These are phyloP conservation scores for Calephelis nemesis DNA, from an alignment of 1,140 invertebrate genomes.

Conservation along the genomic window DNA sequence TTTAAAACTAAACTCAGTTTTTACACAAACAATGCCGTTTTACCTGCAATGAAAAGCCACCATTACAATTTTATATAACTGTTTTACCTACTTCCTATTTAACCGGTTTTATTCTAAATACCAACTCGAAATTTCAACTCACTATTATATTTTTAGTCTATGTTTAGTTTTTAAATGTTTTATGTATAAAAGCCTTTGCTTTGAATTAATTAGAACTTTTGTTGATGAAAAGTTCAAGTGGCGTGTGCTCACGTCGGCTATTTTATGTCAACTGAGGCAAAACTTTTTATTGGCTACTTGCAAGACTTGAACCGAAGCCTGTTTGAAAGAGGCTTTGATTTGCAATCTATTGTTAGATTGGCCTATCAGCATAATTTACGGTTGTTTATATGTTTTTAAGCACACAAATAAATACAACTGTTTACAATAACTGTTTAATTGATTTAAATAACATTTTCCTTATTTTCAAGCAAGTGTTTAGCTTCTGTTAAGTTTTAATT, in stretches of 20 bases:
- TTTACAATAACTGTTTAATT: too few relatives aligned
- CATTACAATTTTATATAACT: slow-evolving; percentile 61
- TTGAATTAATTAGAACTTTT: slow-evolving; percentile 14
- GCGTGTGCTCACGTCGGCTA: background rate
- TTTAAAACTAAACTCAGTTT: slow-evolving; percentile 43
- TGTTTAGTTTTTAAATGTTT: slow-evolving; percentile 4
- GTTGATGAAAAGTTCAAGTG: background rate
- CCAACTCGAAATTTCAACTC: slow-evolving; percentile 13
- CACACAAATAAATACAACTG: background rate
- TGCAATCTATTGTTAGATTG: background rate
- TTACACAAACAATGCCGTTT: slow-evolving; percentile 45
- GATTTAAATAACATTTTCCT: too few relatives aligned
- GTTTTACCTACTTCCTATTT: slow-evolving; percentile 44
- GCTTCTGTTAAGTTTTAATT: too few relatives aligned
- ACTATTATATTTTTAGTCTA: background rate
- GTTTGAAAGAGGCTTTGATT: slow-evolving; percentile 44
- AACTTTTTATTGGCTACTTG: background rate
- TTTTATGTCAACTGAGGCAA: background rate
- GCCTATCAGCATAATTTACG: background rate
- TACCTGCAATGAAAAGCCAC: slow-evolving; percentile 52
- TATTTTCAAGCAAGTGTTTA: too few relatives aligned
- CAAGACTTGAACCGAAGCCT: slow-evolving; percentile 28
- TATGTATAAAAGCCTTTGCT: slow-evolving; percentile 13
- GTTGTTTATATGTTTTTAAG: background rate
- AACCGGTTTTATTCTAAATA: slow-evolving; percentile 41